Percentiles rank a stretch among this genome's conserved stretches.
These are phyloP conservation scores for Hiodon alosoides DNA, from an alignment of 2,113 vertebrate species.

Conservation along the genomic window DNA sequence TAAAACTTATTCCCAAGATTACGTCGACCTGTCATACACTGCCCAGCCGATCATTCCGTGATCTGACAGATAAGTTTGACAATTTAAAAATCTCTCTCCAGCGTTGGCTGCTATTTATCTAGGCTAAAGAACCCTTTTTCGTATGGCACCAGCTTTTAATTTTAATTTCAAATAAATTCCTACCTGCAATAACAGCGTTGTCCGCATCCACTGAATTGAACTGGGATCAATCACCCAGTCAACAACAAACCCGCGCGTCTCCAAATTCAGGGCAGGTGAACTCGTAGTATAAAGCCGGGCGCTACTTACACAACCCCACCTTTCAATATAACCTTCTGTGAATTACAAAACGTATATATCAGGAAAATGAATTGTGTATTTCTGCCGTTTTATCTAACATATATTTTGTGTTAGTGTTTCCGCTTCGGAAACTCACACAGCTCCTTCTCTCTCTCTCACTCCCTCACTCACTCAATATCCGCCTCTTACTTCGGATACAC, in stretches of 20 bases:
- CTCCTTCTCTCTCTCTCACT: conserved; percentile 34
- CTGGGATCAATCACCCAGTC: conserved; percentile 14
- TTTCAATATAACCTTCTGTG: background rate
- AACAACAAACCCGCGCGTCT: conserved; percentile 25
- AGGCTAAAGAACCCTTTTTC: background rate
- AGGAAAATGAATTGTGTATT: background rate
- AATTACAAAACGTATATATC: background rate
- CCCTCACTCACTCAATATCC: conserved; percentile 32
- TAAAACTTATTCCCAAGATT: background rate
- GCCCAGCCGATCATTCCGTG: too few relatives aligned
- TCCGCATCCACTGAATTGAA: conserved; percentile 50
- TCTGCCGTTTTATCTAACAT: background rate
- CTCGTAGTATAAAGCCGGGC: conserved; percentile 20
- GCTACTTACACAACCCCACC: background rate
- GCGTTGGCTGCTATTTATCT: background rate
- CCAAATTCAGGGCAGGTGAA: conserved; percentile 46
- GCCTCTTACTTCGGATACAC: conserved; percentile 52
- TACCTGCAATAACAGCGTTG: conserved; percentile 48
- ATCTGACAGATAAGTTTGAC: background rate
- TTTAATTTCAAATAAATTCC: conserved; percentile 8
- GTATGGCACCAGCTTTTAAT: background rate
- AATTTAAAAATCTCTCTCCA: too few relatives aligned
- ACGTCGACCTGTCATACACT: background rate
- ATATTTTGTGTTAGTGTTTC: conserved; percentile 43
- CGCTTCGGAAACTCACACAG: conserved; percentile 54